Evolutionary conservation across 2,113 vertebrate genomes (phyloP).

Genomic region (Cyphomyrus plagiostoma): DNA sequence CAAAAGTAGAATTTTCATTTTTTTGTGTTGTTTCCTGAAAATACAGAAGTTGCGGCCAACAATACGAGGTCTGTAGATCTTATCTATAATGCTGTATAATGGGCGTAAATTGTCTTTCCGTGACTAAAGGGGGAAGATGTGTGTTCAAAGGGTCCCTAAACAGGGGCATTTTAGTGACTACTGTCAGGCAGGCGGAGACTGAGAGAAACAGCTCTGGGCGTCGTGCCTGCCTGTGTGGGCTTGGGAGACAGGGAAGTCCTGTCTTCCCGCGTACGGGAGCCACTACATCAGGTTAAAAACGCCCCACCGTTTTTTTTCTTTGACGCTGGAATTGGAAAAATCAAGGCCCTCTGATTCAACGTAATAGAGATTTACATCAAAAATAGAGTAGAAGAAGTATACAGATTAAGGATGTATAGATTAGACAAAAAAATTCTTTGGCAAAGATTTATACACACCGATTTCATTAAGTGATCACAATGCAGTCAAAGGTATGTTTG

Average conservation of each 20-base stretch:
- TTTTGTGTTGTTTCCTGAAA: constrained; percentile 20
- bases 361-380: background rate
- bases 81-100: constrained; percentile 80
- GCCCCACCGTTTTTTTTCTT: constrained; percentile 43
- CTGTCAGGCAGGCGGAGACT: constrained; percentile 64
- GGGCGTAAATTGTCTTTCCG: constrained; percentile 80
- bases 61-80: constrained; percentile 59
- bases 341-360: constrained; percentile 18
- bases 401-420: background rate
- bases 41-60: constrained; percentile 60
- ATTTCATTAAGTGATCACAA: background rate
- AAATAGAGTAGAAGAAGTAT: background rate
- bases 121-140: constrained; percentile 73
- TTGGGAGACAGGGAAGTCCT: constrained; percentile 58
- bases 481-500: background rate
- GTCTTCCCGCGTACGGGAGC: constrained; percentile 45
- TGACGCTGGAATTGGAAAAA: constrained; percentile 34
- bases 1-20: background rate
- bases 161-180: constrained; percentile 68
- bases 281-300: constrained; percentile 57
- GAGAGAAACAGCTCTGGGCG: constrained; percentile 79
- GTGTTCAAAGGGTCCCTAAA: constrained; percentile 71
- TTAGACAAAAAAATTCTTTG: background rate
- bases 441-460: background rate
- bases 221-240: constrained; percentile 76